Evolutionary conservation across 1,140 invertebrate genomes (phyloP), one percentile per base, ranked within the genome.

Genomic region (Drosophila ficusphila): DNA sequence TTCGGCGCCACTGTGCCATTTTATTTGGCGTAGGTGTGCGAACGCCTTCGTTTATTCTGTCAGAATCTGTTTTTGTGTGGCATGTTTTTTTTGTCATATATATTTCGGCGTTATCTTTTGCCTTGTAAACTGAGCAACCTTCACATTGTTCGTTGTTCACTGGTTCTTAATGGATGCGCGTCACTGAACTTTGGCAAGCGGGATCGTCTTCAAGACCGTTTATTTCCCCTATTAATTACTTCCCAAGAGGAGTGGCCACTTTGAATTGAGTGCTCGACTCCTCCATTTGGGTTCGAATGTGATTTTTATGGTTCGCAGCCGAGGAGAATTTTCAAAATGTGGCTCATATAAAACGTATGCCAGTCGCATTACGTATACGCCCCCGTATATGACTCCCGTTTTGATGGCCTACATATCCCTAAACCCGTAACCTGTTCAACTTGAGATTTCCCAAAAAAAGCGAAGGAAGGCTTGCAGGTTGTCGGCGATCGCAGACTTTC

Each of bases 51-150:
- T 62, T 79, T 83, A 75, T 71, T 74, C 67, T 48, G 41, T n/a
- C 62, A 65, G 62, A 81, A 81, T 78, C 47, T 69, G 49, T 75
- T 67, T 71, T 62, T 71, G 71, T 61, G 39, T 76, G 62, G 48
- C 48, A 38, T 58, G 31, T 60, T 51, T 53, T 44, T 46, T 27
- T 42, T 68, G 38, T 58, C 18, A 16, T 29, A 39, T 36, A 67
- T 39, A 44, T 41, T 25, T 34, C 52, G 44, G 39, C 36, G 41
- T 88, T 81, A 85, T 85, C 82, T 79, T 46, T 68, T 73, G 76
- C 77, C 81, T 86, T 85, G 82, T 85, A 76, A 85, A 73, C 69
- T 56, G 67, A 67, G 61, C 65, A 86, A 85, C 82, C 81, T 85
- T 85, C 81, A 73, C 72, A 85, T 81, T 81, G 46, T 58, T 64